A percentile compares a stretch with the other conserved stretches of the same genome.
Conservation (phyloP, 2,113 vertebrate species). For the Pseudolaguvia tuberculata region DNA sequence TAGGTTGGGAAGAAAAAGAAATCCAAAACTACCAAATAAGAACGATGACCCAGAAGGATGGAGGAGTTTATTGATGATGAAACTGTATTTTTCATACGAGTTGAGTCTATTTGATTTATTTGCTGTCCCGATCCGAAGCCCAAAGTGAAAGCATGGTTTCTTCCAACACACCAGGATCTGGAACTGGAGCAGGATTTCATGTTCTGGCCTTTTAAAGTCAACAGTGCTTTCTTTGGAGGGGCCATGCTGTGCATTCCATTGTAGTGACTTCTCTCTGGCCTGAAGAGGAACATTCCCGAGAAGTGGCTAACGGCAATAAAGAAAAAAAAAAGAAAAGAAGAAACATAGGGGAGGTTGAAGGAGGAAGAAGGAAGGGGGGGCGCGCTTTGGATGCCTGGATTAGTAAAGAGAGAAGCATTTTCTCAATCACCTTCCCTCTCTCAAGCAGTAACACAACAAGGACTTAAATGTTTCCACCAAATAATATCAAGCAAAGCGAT, state of each 20-base stretch:
- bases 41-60: not conserved
- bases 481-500: not conserved
- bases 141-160: not conserved
- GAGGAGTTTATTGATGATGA: not conserved
- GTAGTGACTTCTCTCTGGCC: slow-evolving; percentile 68
- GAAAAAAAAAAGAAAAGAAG: too few species aligned
- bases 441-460: slow-evolving; percentile 22
- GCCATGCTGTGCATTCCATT: slow-evolving; percentile 66
- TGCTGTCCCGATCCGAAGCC: not conserved
- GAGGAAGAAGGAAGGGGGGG: slow-evolving; percentile 8
- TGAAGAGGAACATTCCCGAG: slow-evolving; percentile 63
- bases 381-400: slow-evolving; percentile 26
- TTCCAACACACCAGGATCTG: not conserved
- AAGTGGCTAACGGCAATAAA: slow-evolving; percentile 59
- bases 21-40: slow-evolving; percentile 19
- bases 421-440: slow-evolving; percentile 20
- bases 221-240: slow-evolving; percentile 57
- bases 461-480: not conserved
- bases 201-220: slow-evolving; percentile 71
- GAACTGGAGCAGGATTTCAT: slow-evolving; percentile 27
- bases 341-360: too few species aligned
- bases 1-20: slow-evolving; percentile 19
- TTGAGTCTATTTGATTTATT: not conserved
- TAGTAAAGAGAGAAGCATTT: slow-evolving; percentile 32
- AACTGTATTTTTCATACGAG: not conserved